Evolutionary conservation across 2,113 vertebrate genomes (phyloP).

Genomic region (Chlorocebus sabaeus): DNA sequence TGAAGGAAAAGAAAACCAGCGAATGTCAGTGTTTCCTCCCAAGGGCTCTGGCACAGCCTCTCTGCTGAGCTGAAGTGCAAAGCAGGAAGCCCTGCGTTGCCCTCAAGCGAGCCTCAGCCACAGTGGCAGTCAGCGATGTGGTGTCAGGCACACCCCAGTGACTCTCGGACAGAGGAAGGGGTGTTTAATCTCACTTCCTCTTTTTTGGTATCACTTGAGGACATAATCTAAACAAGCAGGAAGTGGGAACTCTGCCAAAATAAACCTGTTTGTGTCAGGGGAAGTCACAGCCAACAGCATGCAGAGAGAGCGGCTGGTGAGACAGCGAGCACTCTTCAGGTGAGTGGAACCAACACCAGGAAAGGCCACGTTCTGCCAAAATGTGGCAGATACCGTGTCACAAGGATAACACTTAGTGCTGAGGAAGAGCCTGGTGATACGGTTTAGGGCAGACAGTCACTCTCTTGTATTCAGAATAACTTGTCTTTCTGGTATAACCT

Average conservation of each 20-base stretch:
- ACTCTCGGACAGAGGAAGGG: neutral
- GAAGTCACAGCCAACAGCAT: neutral
- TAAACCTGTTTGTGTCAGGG: neutral
- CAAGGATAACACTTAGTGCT: neutral
- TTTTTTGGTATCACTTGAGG: slow-evolving; percentile 37
- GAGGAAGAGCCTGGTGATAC: neutral
- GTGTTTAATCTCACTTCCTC: slow-evolving; percentile 39
- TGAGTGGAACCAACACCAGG: neutral
- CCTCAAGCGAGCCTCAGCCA: neutral
- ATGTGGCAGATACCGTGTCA: neutral
- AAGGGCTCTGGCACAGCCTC: neutral
- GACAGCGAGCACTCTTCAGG: neutral
- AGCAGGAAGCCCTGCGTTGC: too few species aligned
- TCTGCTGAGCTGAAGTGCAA: neutral
- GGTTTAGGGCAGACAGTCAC: neutral
- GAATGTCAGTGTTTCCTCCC: neutral
- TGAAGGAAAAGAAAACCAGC: neutral
- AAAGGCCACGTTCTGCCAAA: neutral
- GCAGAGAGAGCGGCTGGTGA: neutral
- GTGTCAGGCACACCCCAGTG: slow-evolving; percentile 14
- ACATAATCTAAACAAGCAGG: slow-evolving; percentile 10
- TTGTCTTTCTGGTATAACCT: neutral
- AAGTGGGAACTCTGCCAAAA: slow-evolving; percentile 34
- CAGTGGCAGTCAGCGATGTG: rapidly evolving
- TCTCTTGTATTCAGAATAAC: neutral